phyloP scores from a whole-genome alignment of 2,888 invertebrate species.

The Apotomis betuletana region DNA sequence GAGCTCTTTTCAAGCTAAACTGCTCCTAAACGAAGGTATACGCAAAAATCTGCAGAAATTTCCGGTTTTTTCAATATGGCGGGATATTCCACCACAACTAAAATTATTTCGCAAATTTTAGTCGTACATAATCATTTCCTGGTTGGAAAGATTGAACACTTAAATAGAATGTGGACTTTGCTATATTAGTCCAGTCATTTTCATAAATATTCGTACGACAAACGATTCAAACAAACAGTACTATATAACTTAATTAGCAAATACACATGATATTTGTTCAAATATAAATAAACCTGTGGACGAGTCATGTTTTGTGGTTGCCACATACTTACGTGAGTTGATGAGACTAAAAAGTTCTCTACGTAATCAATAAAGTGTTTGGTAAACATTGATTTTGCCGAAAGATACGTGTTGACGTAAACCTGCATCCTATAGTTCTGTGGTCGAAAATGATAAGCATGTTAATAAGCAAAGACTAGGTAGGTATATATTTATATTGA shows the following conservation, averaged over 20 bases:
- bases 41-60: too few species aligned
- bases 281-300: background rate
- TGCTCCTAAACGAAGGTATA: too few species aligned
- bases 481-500: too few species aligned
- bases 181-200: background rate
- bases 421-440: too few species aligned
- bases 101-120: too few species aligned
- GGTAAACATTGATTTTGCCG: background rate
- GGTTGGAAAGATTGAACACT: background rate
- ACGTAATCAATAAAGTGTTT: background rate
- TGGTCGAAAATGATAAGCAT: too few species aligned
- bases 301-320: background rate
- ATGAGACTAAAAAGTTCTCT: background rate
- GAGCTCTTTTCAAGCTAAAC: too few species aligned
- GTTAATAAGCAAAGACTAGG: too few species aligned
- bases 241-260: slow-evolving; percentile 35
- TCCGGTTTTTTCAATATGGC: too few species aligned
- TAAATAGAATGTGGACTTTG: background rate
- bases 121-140: background rate
- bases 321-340: background rate
- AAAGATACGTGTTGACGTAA: too few species aligned
- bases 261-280: slow-evolving; percentile 19
- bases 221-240: slow-evolving; percentile 5
- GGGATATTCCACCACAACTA: too few species aligned
- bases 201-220: slow-evolving; percentile 1